Evolutionary conservation across 2,797 vertebrate species (phyloP).

Genomic region (Sebastes iracundus): DNA sequence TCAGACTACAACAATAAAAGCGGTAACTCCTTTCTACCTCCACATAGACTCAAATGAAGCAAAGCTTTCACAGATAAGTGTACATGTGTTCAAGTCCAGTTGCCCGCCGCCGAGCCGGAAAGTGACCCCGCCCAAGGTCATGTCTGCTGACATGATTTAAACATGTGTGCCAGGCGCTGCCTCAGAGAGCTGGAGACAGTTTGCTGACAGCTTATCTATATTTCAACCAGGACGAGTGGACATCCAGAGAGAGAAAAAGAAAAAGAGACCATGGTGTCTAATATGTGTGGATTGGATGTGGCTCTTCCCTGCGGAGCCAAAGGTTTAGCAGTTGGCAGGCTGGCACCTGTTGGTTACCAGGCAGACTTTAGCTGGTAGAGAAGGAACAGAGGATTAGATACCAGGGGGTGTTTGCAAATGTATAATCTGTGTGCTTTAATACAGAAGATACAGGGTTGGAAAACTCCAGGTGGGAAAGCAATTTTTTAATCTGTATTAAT

Average conservation of each 20-base stretch:
- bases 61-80: background rate
- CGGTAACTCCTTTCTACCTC: too few relatives aligned
- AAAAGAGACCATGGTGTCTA: slow-evolving; percentile 5
- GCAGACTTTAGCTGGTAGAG: slow-evolving; percentile 64
- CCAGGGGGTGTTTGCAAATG: background rate
- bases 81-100: background rate
- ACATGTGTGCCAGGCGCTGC: slow-evolving; percentile 49
- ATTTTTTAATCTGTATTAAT: background rate
- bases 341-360: slow-evolving; percentile 66
- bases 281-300: slow-evolving; percentile 48
- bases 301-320: slow-evolving; percentile 43
- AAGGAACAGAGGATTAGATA: slow-evolving; percentile 1
- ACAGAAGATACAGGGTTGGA: background rate
- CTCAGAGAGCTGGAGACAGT: slow-evolving; percentile 51
- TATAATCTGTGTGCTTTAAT: background rate
- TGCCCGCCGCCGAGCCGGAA: slow-evolving; percentile 19
- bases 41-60: too few relatives aligned
- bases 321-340: slow-evolving; percentile 48
- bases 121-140: slow-evolving; percentile 58
- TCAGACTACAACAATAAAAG: too few relatives aligned
- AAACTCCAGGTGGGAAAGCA: background rate
- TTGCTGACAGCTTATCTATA: slow-evolving; percentile 77
- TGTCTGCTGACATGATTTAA: slow-evolving; percentile 69
- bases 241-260: background rate
- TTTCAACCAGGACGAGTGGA: slow-evolving; percentile 65